Base-by-base conservation (phyloP, 2,113 vertebrate species). In the Calidris pugnax region DNA sequence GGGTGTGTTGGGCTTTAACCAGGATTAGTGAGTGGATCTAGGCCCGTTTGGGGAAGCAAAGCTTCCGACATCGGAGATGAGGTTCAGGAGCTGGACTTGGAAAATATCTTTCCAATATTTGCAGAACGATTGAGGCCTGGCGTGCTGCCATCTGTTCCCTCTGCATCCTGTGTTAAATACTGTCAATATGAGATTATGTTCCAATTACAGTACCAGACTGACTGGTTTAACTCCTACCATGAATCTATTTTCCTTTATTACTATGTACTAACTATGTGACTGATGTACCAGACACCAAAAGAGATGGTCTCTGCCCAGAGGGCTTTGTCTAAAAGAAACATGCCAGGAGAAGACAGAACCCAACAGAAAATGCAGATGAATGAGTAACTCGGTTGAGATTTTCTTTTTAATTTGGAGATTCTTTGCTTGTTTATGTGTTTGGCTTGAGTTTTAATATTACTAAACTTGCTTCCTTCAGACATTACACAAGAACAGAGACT, bases 121-220 rank as follows among this genome's bases (percentile, higher is more conserved):
- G 79, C 67, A 43, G 87, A 85, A 23, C 4, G 15, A 19, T 5
- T 62, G 94, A 51, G 75, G 41, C 60, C 86, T 94, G 94, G 96
- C 92, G 0, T 10, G 73, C 74, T 82, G 96, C 95, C 95, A 76
- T 35, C 55, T 73, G 77, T 73, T 90, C 93, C 94, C 89, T 55
- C 94, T 1, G 0, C 93, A 94, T 95, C 97, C 94, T 82, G 89
- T 79, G 92, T 55, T 94, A 71, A 91, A 91, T 74, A 83, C 92
- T 95, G 96, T 94, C 95, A 91, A 89, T 95, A 97, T 95, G 87
- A 95, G 94, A 95, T 95, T 96, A 96, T 89, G 87, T 80, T 91
- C 91, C 95, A 96, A 96, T 95, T 95, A 95, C 69, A 17, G 95
- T 67, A 97, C 92, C 93, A 96, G 96, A 90, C 96, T 7, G 88